Evolutionary conservation across 2,888 invertebrate species (phyloP).

Genomic region (Phaedon cochleariae): DNA sequence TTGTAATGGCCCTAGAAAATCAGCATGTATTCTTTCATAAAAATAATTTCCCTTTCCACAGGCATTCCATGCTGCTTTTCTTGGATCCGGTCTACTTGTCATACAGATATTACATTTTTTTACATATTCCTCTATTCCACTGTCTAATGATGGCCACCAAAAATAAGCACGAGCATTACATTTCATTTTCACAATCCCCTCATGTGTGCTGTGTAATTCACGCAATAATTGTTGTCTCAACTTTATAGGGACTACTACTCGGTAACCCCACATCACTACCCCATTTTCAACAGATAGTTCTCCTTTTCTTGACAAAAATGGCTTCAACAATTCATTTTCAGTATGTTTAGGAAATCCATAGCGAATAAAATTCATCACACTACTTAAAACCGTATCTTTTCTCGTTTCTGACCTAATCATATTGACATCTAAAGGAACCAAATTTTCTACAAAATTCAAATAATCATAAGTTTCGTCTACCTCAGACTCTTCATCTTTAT

Average conservation of each 20-base stretch:
- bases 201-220: conserved; percentile 4
- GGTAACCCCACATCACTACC: too few species aligned
- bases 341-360: too few species aligned
- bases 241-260: too few species aligned
- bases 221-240: too few species aligned
- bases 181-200: conserved; percentile 16
- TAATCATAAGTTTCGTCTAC: not conserved
- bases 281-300: too few species aligned
- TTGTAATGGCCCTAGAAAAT: conserved; percentile 18
- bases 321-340: too few species aligned
- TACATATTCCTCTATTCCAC: not conserved
- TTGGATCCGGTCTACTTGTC: conserved; percentile 10
- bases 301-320: too few species aligned
- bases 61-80: conserved; percentile 6
- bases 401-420: conserved; percentile 7
- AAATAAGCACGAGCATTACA: not conserved
- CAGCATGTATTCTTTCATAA: conserved; percentile 21
- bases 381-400: not conserved
- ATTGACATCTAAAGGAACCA: not conserved
- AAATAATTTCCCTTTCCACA: not conserved
- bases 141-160: conserved; percentile 11
- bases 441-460: conserved; percentile 5
- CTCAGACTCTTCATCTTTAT: not conserved
- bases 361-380: too few species aligned
- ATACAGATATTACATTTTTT: not conserved